Conservation (phyloP, 2,113 vertebrate genomes). For the Aspidoscelis tigris region DNA sequence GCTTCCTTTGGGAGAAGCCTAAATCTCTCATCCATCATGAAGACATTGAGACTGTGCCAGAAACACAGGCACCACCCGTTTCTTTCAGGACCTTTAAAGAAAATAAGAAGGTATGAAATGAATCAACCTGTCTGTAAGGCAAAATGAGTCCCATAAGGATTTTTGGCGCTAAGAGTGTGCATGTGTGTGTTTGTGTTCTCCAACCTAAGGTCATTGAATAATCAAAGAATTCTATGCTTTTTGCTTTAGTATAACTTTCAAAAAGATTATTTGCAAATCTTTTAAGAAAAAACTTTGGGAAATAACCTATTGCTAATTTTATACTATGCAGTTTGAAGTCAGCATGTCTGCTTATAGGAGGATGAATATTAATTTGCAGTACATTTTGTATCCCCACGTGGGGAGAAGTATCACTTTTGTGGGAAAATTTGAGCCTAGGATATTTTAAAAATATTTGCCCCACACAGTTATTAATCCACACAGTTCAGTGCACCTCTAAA, state of each 20-base stretch:
- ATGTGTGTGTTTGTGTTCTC: too few relatives aligned
- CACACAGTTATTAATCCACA: too few relatives aligned
- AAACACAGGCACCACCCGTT: constrained; percentile 67
- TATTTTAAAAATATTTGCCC: too few relatives aligned
- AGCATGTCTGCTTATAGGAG: neutral
- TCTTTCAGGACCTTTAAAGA: constrained; percentile 66
- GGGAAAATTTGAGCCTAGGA: too few relatives aligned
- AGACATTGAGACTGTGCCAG: constrained; percentile 60
- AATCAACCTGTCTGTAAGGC: constrained; percentile 1
- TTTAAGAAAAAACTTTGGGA: neutral
- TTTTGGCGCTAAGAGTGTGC: neutral
- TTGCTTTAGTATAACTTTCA: too few relatives aligned
- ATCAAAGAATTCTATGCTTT: rapidly evolving
- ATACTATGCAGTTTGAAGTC: neutral
- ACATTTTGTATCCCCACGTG: too few relatives aligned
- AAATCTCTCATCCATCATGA: constrained; percentile 62
- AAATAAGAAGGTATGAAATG: constrained; percentile 42
- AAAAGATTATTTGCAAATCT: neutral
- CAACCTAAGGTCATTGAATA: neutral
- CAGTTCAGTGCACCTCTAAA: too few relatives aligned
- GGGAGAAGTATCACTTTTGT: too few relatives aligned
- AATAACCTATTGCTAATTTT: neutral
- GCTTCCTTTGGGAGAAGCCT: constrained; percentile 79
- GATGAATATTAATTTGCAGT: too few relatives aligned
- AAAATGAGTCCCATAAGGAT: constrained; percentile 7